Conservation (phyloP, 2,797 vertebrate genomes). For the Sebastes baramenuke region DNA sequence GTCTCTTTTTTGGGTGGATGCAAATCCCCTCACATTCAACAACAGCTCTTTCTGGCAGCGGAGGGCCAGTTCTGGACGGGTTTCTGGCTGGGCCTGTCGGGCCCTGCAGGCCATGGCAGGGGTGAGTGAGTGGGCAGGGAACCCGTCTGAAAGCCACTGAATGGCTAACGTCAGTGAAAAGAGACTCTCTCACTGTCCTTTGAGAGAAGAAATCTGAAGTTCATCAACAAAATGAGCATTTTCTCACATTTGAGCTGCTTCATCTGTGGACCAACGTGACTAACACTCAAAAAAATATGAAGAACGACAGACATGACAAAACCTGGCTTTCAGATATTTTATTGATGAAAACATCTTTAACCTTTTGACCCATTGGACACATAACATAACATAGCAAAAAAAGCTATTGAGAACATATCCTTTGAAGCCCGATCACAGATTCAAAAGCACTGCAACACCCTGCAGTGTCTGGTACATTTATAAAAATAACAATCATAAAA, state of each 20-base stretch:
- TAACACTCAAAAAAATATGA: slow-evolving; percentile 18
- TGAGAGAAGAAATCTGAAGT: slow-evolving; percentile 9
- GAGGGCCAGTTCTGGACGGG: slow-evolving; percentile 58
- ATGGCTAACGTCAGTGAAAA: slow-evolving; percentile 59
- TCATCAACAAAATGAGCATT: slow-evolving; percentile 20
- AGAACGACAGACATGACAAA: slow-evolving; percentile 33
- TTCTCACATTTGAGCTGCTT: slow-evolving; percentile 16
- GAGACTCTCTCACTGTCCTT: slow-evolving; percentile 32
- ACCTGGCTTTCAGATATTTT: slow-evolving; percentile 73
- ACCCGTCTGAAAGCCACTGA: slow-evolving; percentile 60
- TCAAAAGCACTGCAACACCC: slow-evolving; percentile 75
- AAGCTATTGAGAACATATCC: slow-evolving; percentile 78
- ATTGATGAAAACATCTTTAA: slow-evolving; percentile 81
- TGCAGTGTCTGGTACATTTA: slow-evolving; percentile 75
- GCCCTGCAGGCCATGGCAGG: slow-evolving; percentile 60
- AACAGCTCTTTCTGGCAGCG: slow-evolving; percentile 71
- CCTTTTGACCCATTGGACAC: slow-evolving; percentile 79
- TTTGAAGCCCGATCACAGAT: slow-evolving; percentile 81
- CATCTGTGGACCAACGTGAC: slow-evolving; percentile 16
- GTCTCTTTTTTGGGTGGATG: slow-evolving; percentile 67
- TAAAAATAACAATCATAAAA: slow-evolving; percentile 82
- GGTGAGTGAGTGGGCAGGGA: slow-evolving; percentile 34
- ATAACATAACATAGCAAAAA: slow-evolving; percentile 74
- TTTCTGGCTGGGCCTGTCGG: slow-evolving; percentile 61
- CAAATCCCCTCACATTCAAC: slow-evolving; percentile 70